Evolutionary conservation across 1,140 invertebrate genomes (phyloP), one percentile per base, ranked within the genome.

Genomic region (Dufourea novaeangliae): DNA sequence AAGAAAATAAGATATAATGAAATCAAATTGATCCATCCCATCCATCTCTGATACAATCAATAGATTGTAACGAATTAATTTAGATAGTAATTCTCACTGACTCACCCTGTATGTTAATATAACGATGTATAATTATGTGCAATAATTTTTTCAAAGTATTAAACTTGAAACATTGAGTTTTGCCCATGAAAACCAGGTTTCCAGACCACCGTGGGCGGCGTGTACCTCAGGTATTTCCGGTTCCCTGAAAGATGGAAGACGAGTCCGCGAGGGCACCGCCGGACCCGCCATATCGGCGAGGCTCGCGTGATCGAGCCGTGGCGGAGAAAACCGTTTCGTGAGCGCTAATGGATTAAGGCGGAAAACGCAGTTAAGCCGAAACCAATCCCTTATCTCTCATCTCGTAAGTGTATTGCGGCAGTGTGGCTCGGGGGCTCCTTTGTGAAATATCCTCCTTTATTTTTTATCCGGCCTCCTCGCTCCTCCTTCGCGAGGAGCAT

Each of bases 361-460:
- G 84, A 85, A 85, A 85, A 85, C 83, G 78, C 80, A 85, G 80
- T 86, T 84, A 84, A 85, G 78, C 86, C 79, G 84, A 87, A 86
- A 86, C 85, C 85, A 86, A 86, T 84, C 79, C 82, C 84, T 86
- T 86, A 87, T 87, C 85, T 75, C 61, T 84, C 78, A 85, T 86
- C 84, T 66, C 62, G 84, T 80, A 84, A 87, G 83, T 87, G 82
- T 85, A 80, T 77, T 82, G 67, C 64, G 61, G 67, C 50, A 61
- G 72, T 44, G 37, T 50, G 71, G 62, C n/a, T 20, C 68, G 44
- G 39, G 74, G 54, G 52, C 50, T 85, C 39, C 74, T 85, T 86
- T 85, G 77, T 75, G 73, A 72, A 81, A 80, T 79, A 77, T 85
- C 74, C 68, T 67, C 25, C 66, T 50, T 63, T 78, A 46, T 62